phyloP scores from a whole-genome alignment of 2,113 vertebrate genomes.

The Apodemus sylvaticus region DNA sequence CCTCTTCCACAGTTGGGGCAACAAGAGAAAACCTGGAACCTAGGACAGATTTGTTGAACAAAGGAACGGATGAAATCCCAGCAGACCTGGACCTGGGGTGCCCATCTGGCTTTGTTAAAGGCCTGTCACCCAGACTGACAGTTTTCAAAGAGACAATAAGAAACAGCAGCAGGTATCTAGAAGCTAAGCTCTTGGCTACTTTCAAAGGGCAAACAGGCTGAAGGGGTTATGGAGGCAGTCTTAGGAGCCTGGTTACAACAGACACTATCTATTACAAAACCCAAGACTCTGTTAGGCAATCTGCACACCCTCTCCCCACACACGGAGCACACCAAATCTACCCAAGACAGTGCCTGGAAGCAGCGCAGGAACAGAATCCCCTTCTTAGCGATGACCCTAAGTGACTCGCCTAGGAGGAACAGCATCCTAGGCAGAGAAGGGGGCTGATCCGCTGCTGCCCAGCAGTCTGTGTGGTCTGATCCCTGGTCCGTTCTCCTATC shows the following conservation, averaged over 20 bases:
- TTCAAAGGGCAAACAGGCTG: not conserved
- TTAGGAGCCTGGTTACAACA: not conserved
- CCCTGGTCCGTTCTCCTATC: not conserved
- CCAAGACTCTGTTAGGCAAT: not conserved
- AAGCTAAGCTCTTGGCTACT: not conserved
- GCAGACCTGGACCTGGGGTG: not conserved
- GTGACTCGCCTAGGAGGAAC: not conserved
- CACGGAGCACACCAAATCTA: not conserved
- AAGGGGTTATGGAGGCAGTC: not conserved
- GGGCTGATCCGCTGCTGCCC: not conserved
- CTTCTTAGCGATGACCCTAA: not conserved
- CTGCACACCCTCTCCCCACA: rapidly evolving
- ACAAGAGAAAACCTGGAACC: not conserved
- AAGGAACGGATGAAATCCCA: not conserved
- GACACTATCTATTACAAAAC: not conserved
- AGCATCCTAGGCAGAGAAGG: not conserved
- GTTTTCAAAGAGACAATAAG: constrained; percentile 11
- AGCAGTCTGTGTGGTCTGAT: not conserved
- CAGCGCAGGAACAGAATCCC: not conserved
- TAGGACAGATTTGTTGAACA: not conserved
- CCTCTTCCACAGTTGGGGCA: too few relatives aligned
- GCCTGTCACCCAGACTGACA: not conserved
- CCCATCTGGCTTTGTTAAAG: not conserved
- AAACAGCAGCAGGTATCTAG: not conserved
- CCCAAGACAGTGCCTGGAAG: not conserved